Conservation (phyloP, 53 echinoderm and acorn worm species). For the Paracentrotus lividus region DNA sequence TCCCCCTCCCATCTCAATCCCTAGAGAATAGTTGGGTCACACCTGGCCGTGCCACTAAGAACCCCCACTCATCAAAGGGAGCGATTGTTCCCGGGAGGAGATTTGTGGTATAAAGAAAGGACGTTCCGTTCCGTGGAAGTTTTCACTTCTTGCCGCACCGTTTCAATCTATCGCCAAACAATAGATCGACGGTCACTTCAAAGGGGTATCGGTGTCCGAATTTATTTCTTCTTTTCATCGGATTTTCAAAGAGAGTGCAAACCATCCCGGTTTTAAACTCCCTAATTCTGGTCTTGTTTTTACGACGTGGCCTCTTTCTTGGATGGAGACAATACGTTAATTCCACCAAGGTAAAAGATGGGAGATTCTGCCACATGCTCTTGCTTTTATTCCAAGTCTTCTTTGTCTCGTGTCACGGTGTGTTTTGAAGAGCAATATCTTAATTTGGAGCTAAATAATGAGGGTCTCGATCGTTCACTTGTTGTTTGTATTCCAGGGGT, state of each 20-base stretch:
- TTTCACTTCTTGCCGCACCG: slow-evolving; percentile 60
- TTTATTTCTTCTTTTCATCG: slow-evolving; percentile 48
- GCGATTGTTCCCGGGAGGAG: slow-evolving; percentile 31
- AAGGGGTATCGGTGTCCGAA: slow-evolving; percentile 58
- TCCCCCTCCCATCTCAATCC: slow-evolving; percentile 2
- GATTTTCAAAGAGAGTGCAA: slow-evolving; percentile 2
- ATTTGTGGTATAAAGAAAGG: slow-evolving; percentile 1
- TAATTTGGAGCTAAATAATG: slow-evolving; percentile 39
- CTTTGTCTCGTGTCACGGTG: slow-evolving; percentile 64
- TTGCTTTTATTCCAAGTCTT: background rate
- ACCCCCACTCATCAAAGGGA: slow-evolving; percentile 27
- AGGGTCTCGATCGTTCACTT: background rate
- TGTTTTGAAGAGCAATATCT: slow-evolving; percentile 41
- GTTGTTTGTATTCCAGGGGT: slow-evolving; percentile 63
- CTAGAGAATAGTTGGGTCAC: slow-evolving; percentile 35
- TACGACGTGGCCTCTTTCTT: slow-evolving; percentile 49
- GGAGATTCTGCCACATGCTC: slow-evolving; percentile 28
- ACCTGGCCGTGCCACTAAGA: slow-evolving; percentile 58
- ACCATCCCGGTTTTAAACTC: slow-evolving; percentile 37
- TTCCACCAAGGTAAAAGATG: slow-evolving; percentile 18
- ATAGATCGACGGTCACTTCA: slow-evolving; percentile 54
- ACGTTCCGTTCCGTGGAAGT: slow-evolving; percentile 48
- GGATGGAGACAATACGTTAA: slow-evolving; percentile 54
- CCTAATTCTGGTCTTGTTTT: slow-evolving; percentile 71
- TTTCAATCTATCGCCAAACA: slow-evolving; percentile 66